These are phyloP conservation scores for Lanius ludovicianus DNA, from an alignment of 2,113 vertebrate species.

Conservation along the genomic window DNA sequence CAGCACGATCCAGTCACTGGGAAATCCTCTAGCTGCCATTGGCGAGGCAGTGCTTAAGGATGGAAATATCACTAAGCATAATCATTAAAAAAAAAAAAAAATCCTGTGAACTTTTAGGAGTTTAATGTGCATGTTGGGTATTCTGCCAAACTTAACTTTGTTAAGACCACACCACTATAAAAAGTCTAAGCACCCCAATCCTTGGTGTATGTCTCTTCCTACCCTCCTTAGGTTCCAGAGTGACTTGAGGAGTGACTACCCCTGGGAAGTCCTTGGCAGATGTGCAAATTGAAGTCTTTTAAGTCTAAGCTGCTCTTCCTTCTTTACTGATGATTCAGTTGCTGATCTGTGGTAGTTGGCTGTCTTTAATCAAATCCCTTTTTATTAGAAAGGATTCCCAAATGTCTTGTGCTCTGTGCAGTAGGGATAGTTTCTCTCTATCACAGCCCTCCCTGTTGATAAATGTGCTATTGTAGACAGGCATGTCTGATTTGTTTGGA, in stretches of 20 bases:
- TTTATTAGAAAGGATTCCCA: slow-evolving; percentile 45
- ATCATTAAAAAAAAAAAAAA: background rate
- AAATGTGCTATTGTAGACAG: background rate
- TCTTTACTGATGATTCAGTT: slow-evolving; percentile 36
- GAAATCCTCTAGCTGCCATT: background rate
- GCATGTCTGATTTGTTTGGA: background rate
- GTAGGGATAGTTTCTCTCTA: background rate
- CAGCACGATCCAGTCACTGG: background rate
- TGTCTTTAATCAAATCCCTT: slow-evolving; percentile 42
- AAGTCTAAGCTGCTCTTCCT: background rate
- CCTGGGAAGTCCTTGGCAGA: background rate
- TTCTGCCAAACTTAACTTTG: background rate
- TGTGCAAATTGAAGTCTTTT: background rate
- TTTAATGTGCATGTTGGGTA: background rate
- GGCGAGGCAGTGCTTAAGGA: background rate
- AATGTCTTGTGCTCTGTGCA: background rate
- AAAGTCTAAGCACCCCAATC: background rate
- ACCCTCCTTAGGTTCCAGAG: background rate
- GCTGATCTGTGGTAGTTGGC: slow-evolving; percentile 14
- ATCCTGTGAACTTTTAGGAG: background rate
- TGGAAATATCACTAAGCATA: background rate
- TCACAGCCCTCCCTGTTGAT: background rate
- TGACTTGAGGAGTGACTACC: background rate
- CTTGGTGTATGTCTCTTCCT: background rate
- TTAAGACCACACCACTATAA: background rate